Evolutionary conservation across 2,888 invertebrate genomes (phyloP), one percentile per base, ranked within the genome.

Genomic region (Drosophila mulleri): DNA sequence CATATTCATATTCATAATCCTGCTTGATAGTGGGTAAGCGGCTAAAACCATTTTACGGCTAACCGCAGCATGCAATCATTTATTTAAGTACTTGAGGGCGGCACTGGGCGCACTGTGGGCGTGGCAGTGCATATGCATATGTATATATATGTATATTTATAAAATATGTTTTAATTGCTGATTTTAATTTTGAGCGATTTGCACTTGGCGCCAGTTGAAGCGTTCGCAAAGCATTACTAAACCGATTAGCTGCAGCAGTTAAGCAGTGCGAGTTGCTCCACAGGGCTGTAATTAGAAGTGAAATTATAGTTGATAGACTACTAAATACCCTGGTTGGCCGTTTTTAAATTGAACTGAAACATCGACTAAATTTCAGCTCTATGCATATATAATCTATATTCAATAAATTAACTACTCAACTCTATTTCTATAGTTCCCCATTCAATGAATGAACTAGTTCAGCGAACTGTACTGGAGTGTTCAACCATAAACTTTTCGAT

Each of bases 101-200:
- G 41, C 26, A 3, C 7, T 29, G 29, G 29, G 29, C 8, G 29
- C 29, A 7, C 29, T 23, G 54, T 12, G 29, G 59, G 45, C 44
- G 18, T 23, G 59, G 23, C 39, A 6, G 18, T 23, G 18, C 8
- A 41, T 39, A 14, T 42, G 37, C 23, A n/a, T 23, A 23, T 26
- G 6, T 26, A 26, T 6, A n/a, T 16, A 8, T 42, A 29, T n/a
- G n/a, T 39, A 14, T 37, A 44, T 39, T 20, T 75, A 71, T 72
- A 67, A 78, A 84, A 89, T 84, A 84, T 89, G 90, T 88, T 88
- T 89, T 84, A 84, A 89, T 84, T 88, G 84, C 88, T 83, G 80
- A 86, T 89, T 90, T 89, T 72, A 86, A 88, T 90, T 88, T 76
- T 85, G 56, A 56, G 59, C 65, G 87, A 78, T 78, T 83, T 81